Base-by-base conservation (phyloP, 2,797 vertebrate species). In the Poecilia wingei region DNA sequence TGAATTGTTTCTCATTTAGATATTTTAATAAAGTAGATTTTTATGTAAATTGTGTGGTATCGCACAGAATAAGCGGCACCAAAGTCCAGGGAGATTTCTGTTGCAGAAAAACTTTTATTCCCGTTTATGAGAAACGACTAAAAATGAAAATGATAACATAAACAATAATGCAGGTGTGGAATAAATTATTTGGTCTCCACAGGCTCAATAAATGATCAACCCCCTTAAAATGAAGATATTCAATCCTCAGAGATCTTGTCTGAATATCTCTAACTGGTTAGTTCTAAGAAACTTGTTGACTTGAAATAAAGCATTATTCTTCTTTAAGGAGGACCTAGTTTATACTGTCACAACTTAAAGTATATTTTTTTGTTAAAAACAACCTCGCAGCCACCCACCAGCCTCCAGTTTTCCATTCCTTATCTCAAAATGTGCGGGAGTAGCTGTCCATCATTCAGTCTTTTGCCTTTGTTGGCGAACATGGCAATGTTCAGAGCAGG, bases 371-470 rank as follows among this genome's bases (percentile, higher is more conserved):
- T 6, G 77, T 84, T 79, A 83, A 57, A 81, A 83, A 74, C 61
- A 45, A 28, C 68, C 16, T 66, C 85, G 51, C 76, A 83, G 2
- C 82, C 82, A n/a, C 81, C 77, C 81, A 80, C 81, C 47, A 81
- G 57, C 74, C 85, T 77, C 79, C 79, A 72, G 71, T 76, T 70
- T 80, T 64, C 77, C 72, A 87, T 72, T 84, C 72, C 86, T 79
- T 68, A 57, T 59, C 73, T 80, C 80, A 84, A 86, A 82, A 88
- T 89, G 83, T 87, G 80, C 87, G 55, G 39, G 76, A 90, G 79
- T 53, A 75, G 78, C 88, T 86, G 89, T 92, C 87, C 82, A 71
- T 94, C 88, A 92, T 82, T 73, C n/a, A 43, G 66, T 70, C 77
- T 79, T 87, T 89, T 87, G 75, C 87, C 78, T 80, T 57, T 85